Evolutionary conservation across 2,888 invertebrate genomes (phyloP).

Genomic region (Xestia xanthographa): DNA sequence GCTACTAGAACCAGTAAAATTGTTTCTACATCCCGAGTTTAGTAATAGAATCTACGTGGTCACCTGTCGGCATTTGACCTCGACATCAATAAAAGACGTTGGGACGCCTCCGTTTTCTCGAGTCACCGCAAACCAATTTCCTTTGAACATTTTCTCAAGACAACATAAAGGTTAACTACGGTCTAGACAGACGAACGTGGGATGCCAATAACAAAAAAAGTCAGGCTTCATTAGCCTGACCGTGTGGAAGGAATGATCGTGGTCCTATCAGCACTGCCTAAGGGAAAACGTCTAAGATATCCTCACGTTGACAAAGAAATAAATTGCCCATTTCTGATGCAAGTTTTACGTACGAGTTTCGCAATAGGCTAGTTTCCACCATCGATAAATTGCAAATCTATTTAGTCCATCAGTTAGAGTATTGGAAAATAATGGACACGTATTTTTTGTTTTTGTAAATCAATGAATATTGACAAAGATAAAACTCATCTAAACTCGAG

Average conservation of each 20-base stretch:
- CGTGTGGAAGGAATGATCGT: neutral
- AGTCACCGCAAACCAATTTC: conserved; percentile 40
- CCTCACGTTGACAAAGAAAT: neutral
- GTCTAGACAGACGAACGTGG: conserved; percentile 9
- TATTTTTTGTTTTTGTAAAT: too few species aligned
- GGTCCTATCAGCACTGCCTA: neutral
- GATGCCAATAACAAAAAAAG: neutral
- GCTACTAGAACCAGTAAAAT: neutral
- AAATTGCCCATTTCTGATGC: conserved; percentile 38
- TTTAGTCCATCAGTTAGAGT: too few species aligned
- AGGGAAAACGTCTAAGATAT: neutral
- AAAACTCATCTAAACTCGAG: too few species aligned
- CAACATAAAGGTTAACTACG: conserved; percentile 30
- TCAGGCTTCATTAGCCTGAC: neutral
- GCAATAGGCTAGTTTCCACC: too few species aligned
- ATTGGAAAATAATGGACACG: too few species aligned
- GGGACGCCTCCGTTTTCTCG: conserved; percentile 25
- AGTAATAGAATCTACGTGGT: neutral
- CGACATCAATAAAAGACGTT: conserved; percentile 11
- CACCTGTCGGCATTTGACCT: conserved; percentile 7
- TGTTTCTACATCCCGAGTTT: neutral
- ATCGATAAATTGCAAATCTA: too few species aligned
- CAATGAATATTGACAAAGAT: too few species aligned
- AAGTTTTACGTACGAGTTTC: neutral
- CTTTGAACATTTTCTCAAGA: conserved; percentile 33